These are phyloP conservation scores for Rhombomys opimus DNA, from an alignment of 2,113 vertebrate species.

Conservation along the genomic window DNA sequence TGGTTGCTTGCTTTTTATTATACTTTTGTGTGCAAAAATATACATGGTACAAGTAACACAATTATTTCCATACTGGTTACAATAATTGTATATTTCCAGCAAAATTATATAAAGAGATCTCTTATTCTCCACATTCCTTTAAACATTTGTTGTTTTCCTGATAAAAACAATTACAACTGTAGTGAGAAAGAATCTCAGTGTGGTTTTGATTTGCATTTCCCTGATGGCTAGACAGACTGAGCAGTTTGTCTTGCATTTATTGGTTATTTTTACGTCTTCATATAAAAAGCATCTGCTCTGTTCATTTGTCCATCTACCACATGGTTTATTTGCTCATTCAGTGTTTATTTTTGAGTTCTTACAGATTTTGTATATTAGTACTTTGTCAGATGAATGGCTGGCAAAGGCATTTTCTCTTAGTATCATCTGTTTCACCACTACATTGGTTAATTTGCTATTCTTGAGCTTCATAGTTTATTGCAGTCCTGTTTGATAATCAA, in stretches of 20 bases:
- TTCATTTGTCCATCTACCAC: neutral
- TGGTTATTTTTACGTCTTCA: neutral
- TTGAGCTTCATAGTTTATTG: neutral
- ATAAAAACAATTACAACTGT: neutral
- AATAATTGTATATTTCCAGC: neutral
- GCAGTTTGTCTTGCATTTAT: neutral
- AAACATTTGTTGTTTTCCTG: neutral
- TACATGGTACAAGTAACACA: neutral
- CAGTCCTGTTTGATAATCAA: too few relatives aligned
- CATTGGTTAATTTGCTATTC: neutral
- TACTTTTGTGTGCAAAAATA: neutral
- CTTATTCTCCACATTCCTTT: neutral
- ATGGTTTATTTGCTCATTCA: neutral
- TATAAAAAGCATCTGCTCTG: neutral
- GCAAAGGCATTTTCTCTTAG: too few relatives aligned
- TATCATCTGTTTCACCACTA: neutral
- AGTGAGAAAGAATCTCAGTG: neutral
- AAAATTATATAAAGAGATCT: neutral
- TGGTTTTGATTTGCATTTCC: neutral
- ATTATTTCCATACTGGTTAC: neutral
- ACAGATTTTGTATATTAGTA: neutral
- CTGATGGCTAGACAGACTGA: neutral
- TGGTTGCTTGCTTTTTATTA: too few relatives aligned
- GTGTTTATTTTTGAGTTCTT: too few relatives aligned
- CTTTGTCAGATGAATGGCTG: neutral